Conservation (phyloP, 2,113 vertebrate genomes). For the Crocuta crocuta region DNA sequence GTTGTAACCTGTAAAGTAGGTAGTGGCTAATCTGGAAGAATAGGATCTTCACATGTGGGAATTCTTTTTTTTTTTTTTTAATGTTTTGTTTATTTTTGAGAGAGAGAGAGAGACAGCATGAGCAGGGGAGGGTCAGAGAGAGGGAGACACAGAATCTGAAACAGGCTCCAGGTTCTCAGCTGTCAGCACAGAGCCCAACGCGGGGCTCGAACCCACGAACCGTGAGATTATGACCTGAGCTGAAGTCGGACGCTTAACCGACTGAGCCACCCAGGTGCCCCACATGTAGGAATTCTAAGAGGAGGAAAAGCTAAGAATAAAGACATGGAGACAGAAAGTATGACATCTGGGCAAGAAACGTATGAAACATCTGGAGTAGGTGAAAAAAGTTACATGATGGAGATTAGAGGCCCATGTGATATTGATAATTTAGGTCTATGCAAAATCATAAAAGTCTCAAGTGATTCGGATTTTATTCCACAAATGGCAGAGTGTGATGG, state of each 20-base stretch:
- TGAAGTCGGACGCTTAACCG: no score
- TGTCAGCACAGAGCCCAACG: no score
- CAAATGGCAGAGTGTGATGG: background rate
- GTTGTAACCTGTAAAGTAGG: background rate
- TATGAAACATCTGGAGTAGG: background rate
- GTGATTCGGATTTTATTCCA: background rate
- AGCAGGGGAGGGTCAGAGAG: no score
- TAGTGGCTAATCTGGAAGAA: background rate
- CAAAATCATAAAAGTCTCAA: background rate
- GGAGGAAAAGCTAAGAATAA: background rate
- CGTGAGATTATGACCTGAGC: no score
- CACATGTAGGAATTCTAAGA: background rate
- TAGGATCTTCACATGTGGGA: background rate
- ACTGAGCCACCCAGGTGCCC: no score
- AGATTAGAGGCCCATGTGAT: background rate
- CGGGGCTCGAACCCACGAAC: no score
- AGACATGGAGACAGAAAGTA: background rate
- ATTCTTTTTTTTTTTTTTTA: background rate
- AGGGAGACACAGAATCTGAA: no score
- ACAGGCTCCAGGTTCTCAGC: no score
- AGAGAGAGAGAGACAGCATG: no score
- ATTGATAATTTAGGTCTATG: background rate
- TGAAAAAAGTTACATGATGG: background rate
- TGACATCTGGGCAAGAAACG: background rate
- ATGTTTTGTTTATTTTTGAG: no score